Base-by-base conservation (phyloP, 2,797 vertebrate genomes). In the Anniella stebbinsi region DNA sequence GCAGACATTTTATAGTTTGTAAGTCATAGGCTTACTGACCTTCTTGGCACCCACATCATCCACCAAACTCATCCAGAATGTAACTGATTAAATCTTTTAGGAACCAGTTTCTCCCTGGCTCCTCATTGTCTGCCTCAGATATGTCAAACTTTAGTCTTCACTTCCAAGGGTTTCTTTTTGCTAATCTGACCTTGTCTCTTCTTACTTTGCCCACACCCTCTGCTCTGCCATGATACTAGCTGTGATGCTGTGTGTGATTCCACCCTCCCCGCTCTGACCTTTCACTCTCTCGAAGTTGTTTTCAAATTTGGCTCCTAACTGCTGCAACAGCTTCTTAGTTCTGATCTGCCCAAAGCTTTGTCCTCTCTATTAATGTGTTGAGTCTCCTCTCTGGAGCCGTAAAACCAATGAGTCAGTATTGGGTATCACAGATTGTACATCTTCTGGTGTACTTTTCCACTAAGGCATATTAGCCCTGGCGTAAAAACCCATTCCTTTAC, bases 221-320 rank as follows among this genome's bases (percentile, higher is more conserved):
- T 67, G 48, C 12, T 86, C 6, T 33, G 45, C 17, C 36, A 10
- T 6, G 54, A 13, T 57, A 5, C 48, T 33, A 87, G 10, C 73
- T 13, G 86, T 86, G n/a, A 33, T 85, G 15, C 0, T 0, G 11
- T 1, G 0, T 84, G 84, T 30, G 13, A 66, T 78, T n/a, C 4
- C 57, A 1, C 45, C 10, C 33, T 72, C 30, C 28, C 38, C 63
- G 25, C 30, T 28, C 2, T 4, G 30, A 8, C 57, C 69, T 87
- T 82, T 30, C 25, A 41, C 66, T 83, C 63, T 87, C 33, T n/a
- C 36, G 12, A 30, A 63, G 5, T 0, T 70, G 4, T 57, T 80
- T 80, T 45, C 70, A 48, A 75, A 45, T 4, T 0, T 84, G 23
- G 3, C 78, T 86, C 0, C 38, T 87, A 88, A 45, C 69, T 0